phyloP scores from a whole-genome alignment of 2,888 invertebrate genomes.

The Drosophila siamana region DNA sequence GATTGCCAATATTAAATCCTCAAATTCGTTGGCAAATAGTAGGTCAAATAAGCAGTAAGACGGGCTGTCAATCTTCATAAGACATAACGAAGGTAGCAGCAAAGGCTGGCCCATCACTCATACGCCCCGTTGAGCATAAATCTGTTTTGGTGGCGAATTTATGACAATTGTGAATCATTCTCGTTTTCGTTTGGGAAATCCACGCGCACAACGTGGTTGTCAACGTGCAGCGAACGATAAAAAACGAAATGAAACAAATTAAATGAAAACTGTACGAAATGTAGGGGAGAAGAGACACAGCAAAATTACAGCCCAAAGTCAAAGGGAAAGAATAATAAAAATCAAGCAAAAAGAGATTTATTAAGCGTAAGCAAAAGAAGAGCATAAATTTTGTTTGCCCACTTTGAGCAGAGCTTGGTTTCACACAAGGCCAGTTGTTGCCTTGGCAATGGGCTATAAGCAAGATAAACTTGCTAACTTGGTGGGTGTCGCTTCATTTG shows the following conservation, averaged over 20 bases:
- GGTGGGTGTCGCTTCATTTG: slow-evolving; percentile 24
- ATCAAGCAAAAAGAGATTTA: slow-evolving; percentile 44
- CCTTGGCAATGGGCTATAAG: slow-evolving; percentile 58
- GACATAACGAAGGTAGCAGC: not conserved
- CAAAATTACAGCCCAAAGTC: slow-evolving; percentile 27
- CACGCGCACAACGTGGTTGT: slow-evolving; percentile 25
- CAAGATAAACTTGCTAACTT: slow-evolving; percentile 42
- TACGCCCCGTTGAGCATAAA: slow-evolving; percentile 42
- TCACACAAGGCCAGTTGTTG: slow-evolving; percentile 33
- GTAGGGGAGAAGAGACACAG: not conserved
- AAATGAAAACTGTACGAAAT: slow-evolving; percentile 17
- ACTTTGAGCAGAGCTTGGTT: not conserved
- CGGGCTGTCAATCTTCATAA: slow-evolving; percentile 14
- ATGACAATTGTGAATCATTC: slow-evolving; percentile 54
- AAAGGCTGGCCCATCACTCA: slow-evolving; percentile 38
- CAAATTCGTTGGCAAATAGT: not conserved
- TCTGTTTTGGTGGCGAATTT: slow-evolving; percentile 28
- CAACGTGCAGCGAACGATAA: slow-evolving; percentile 26
- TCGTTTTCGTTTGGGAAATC: slow-evolving; percentile 29
- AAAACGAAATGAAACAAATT: slow-evolving; percentile 30
- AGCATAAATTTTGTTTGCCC: slow-evolving; percentile 56
- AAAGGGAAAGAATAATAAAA: slow-evolving; percentile 12
- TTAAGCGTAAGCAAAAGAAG: slow-evolving; percentile 53
- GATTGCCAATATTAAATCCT: not conserved
- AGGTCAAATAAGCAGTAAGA: not conserved